Base-by-base conservation (phyloP, 1,140 invertebrate species). In the Achroia grisella region DNA sequence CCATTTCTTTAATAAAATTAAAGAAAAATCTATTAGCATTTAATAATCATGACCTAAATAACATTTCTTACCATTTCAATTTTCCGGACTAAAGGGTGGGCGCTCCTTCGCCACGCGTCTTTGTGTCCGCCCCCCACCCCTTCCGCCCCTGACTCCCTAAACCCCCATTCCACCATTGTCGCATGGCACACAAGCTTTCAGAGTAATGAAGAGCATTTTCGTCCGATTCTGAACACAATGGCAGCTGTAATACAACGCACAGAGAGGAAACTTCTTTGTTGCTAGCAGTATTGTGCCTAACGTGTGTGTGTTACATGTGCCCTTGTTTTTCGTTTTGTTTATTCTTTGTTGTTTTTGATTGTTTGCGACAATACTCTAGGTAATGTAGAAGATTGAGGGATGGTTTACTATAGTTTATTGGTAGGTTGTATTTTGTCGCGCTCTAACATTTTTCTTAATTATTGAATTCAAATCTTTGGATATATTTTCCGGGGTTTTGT, bases 131-230 rank as follows among this genome's bases (percentile, higher is more conserved):
- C 61, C 55, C 62, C 54, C 62, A 29, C 44, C 52, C 40, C 48
- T 23, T 23, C 2, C 17, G 17, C 17, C 17, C 17, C 17, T 3
- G 17, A 2, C 41, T 52, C 39, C 61, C 55, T 61, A 52, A 60
- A 29, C 44, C 52, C 40, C 48, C 43, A 43, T 34, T 40, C 30
- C 31, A 32, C 68, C 62, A 79, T 80, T 80, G 76, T 82, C 70
- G 71, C 67, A 76, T 50, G 62, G 75, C 73, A 81, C 72, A 79
- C 72, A 75, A 77, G 76, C 79, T 83, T 83, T 83, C 79, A 83
- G 59, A 71, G 72, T 83, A 83, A 83, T 83, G 79, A 83, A 83
- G 79, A 83, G 75, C 74, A 80, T 83, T 83, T 83, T 83, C 79
- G 79, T 83, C 76, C 79, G 74, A 83, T 83, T 79, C 71, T 46